Percentiles rank a stretch among this genome's conserved stretches.
phyloP scores from a whole-genome alignment of 2,797 vertebrate genomes.

The Pangasius krempfi region DNA sequence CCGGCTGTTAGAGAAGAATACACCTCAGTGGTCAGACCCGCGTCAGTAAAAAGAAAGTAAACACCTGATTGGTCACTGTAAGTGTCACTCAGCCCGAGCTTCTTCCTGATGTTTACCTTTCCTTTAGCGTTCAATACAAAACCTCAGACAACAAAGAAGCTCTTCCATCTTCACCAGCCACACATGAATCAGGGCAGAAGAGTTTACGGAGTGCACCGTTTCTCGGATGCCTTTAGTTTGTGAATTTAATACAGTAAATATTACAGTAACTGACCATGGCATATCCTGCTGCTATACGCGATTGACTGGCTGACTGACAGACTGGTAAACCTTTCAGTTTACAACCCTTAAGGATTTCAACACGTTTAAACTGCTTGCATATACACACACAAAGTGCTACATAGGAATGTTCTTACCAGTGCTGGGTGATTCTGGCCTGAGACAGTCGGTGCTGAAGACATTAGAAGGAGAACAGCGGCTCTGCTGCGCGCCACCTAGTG shows the following conservation, averaged over 20 bases:
- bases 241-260: not conserved
- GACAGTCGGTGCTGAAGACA: slow-evolving; percentile 8
- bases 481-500: slow-evolving; percentile 52
- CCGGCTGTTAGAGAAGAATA: not conserved
- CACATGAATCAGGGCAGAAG: not conserved
- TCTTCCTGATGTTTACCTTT: slow-evolving; percentile 5
- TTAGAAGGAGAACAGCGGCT: not conserved
- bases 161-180: not conserved
- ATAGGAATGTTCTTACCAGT: slow-evolving; percentile 42
- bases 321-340: not conserved
- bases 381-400: not conserved
- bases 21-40: slow-evolving; percentile 62
- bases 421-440: not conserved
- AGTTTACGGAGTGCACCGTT: not conserved
- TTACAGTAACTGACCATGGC: not conserved
- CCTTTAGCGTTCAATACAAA: slow-evolving; percentile 24
- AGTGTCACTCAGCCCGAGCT: slow-evolving; percentile 59
- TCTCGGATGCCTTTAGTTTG: not conserved
- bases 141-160: slow-evolving; percentile 17
- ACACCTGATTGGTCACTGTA: slow-evolving; percentile 58
- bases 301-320: not conserved
- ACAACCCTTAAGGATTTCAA: not conserved
- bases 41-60: slow-evolving; percentile 10
- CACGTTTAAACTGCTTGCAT: not conserved
- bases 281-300: not conserved